Conservation (phyloP, 2,797 vertebrate genomes). For the Clarias pachynema region DNA sequence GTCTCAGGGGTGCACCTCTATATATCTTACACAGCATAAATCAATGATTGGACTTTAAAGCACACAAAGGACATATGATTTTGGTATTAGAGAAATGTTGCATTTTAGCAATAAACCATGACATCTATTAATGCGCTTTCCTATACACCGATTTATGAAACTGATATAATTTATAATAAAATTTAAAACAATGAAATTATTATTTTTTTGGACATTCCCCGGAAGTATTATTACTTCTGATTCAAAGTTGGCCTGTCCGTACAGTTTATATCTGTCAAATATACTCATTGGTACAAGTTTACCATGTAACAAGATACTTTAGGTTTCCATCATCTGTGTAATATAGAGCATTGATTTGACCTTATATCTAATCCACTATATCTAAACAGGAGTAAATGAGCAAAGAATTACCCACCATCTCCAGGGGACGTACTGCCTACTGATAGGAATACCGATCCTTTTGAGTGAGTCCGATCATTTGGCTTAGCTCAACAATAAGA, state of each 20-base stretch:
- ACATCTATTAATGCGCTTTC: not conserved
- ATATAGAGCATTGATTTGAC: not conserved
- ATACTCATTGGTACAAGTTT: not conserved
- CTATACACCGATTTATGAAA: not conserved
- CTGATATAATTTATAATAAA: not conserved
- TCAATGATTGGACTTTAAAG: not conserved
- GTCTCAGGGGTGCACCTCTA: not conserved
- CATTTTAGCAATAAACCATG: not conserved
- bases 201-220: not conserved
- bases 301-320: not conserved
- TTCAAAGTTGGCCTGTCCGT: not conserved
- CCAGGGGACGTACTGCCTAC: not conserved
- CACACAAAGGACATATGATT: not conserved
- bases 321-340: not conserved
- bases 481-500: not conserved
- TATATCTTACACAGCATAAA: slow-evolving; percentile 7
- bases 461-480: not conserved
- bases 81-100: not conserved
- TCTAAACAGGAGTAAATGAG: not conserved
- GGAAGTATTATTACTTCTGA: not conserved
- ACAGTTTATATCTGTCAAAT: not conserved
- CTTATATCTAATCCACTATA: not conserved
- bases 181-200: too few species aligned
- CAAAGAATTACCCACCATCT: not conserved
- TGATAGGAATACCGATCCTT: not conserved